These are phyloP conservation scores for Limnephilus lunatus DNA, from an alignment of 2,888 invertebrate species.

Conservation along the genomic window DNA sequence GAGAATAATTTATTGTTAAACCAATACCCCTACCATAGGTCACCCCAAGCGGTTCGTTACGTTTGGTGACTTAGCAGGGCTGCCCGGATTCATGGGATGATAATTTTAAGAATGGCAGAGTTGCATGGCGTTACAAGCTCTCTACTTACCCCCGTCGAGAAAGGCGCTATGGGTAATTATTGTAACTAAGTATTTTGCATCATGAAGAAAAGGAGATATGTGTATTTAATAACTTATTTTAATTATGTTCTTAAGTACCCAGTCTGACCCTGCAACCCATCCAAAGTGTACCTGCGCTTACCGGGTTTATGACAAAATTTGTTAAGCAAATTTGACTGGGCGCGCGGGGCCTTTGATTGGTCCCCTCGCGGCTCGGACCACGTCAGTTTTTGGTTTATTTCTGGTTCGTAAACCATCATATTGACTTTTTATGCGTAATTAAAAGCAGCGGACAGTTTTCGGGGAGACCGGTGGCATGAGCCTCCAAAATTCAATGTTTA, in stretches of 20 bases:
- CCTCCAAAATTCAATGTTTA: background rate
- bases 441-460: constrained; percentile 38
- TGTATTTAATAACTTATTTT: background rate
- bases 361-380: constrained; percentile 9
- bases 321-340: constrained; percentile 50
- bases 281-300: constrained; percentile 20
- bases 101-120: too few relatives aligned
- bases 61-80: too few relatives aligned
- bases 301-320: constrained; percentile 55
- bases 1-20: too few relatives aligned
- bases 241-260: background rate
- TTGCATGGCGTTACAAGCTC: too few relatives aligned
- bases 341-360: constrained; percentile 53
- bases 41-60: too few relatives aligned
- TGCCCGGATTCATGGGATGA: too few relatives aligned
- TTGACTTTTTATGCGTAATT: constrained; percentile 46
- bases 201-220: too few relatives aligned
- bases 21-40: too few relatives aligned
- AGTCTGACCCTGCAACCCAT: constrained; percentile 12
- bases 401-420: constrained; percentile 43
- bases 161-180: too few relatives aligned
- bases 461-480: constrained; percentile 21
- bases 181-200: too few relatives aligned
- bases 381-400: constrained; percentile 56
- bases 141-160: too few relatives aligned